Evolutionary conservation across 2,113 vertebrate genomes (phyloP).

Genomic region (Carassius auratus): DNA sequence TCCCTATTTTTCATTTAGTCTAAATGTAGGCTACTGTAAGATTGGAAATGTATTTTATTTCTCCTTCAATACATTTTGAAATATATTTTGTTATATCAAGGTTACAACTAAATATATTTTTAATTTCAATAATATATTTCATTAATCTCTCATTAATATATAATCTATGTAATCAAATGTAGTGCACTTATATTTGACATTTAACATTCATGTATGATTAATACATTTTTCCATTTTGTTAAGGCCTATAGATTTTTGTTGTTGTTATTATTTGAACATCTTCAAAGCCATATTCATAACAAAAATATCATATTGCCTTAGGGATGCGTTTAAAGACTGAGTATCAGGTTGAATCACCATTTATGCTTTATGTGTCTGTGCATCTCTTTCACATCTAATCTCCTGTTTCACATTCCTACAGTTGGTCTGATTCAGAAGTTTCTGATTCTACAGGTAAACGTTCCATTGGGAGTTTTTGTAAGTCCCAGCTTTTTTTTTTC

Average conservation of each 20-base stretch:
- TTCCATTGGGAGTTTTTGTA: slow-evolving; percentile 75
- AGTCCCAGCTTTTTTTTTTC: slow-evolving; percentile 54
- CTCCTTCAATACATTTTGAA: too few relatives aligned
- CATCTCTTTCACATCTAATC: slow-evolving; percentile 15
- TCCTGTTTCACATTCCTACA: slow-evolving; percentile 52
- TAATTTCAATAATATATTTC: too few relatives aligned
- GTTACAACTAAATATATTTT: too few relatives aligned
- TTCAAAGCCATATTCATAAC: not conserved
- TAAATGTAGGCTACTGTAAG: too few relatives aligned
- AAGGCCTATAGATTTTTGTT: not conserved
- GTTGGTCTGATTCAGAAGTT: slow-evolving; percentile 77
- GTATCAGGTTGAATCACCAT: not conserved
- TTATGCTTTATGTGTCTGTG: not conserved
- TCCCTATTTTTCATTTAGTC: not conserved
- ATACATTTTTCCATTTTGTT: not conserved
- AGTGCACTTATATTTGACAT: too few relatives aligned
- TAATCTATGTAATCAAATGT: too few relatives aligned
- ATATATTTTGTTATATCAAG: too few relatives aligned
- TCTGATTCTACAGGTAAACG: slow-evolving; percentile 75
- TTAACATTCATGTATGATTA: not conserved
- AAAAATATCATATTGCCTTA: not conserved
- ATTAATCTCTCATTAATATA: too few relatives aligned
- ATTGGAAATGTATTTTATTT: too few relatives aligned
- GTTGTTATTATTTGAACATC: not conserved
- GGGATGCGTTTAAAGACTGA: not conserved